A percentile compares a stretch with the other conserved stretches of the same genome.
Conservation (phyloP, 2,113 vertebrate genomes). For the Fukomys damarensis region DNA sequence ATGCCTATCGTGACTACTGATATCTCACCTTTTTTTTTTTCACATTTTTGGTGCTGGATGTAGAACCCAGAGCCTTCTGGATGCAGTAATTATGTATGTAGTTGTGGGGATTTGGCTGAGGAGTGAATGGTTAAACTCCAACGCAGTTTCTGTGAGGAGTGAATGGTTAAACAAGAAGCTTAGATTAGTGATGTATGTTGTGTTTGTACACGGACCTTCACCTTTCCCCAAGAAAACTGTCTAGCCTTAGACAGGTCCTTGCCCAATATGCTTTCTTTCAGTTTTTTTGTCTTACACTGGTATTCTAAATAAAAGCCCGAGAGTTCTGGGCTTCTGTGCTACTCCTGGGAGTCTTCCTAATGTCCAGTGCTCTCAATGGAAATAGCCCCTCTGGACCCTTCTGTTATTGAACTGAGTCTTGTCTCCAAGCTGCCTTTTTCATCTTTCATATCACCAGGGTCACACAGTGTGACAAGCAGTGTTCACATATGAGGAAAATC, state of each 20-base stretch:
- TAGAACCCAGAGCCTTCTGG: background rate
- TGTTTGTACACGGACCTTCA: background rate
- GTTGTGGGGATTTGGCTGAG: background rate
- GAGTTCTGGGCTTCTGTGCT: background rate
- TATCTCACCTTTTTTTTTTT: background rate
- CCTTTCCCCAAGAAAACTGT: background rate
- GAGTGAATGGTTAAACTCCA: background rate
- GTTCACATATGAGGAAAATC: background rate
- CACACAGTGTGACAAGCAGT: background rate
- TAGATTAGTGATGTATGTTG: background rate
- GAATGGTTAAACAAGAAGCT: background rate
- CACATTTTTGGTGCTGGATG: background rate
- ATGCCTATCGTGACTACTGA: background rate
- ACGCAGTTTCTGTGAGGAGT: no score
- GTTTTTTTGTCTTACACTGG: background rate
- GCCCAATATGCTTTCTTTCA: background rate
- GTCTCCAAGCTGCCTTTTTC: background rate
- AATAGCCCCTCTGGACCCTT: background rate
- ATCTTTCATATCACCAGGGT: background rate
- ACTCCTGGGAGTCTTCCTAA: background rate
- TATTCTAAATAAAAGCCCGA: background rate
- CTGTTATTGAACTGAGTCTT: background rate
- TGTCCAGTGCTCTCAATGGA: background rate
- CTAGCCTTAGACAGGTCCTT: background rate
- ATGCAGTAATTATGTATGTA: background rate